Conservation (phyloP, 2,113 vertebrate species). For the Megalops atlanticus region DNA sequence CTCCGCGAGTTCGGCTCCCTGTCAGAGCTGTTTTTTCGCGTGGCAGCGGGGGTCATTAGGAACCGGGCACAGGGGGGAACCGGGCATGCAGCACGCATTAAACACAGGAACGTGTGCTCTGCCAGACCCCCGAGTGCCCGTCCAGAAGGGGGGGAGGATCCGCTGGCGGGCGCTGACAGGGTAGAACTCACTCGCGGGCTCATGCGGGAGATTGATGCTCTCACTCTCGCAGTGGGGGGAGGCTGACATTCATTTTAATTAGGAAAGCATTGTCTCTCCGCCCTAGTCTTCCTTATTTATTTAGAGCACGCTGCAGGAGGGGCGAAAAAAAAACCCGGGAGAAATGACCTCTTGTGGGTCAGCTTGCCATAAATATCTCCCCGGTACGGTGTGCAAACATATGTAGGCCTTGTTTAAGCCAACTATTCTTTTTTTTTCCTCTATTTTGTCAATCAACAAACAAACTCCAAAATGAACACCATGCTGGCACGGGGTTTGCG, state of each 20-base stretch:
- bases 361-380: slow-evolving; percentile 53
- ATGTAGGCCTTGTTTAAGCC: not conserved
- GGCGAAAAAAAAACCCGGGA: slow-evolving; percentile 41
- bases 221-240: slow-evolving; percentile 57
- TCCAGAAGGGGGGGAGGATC: slow-evolving; percentile 55
- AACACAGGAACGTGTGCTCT: slow-evolving; percentile 48
- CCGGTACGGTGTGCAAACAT: slow-evolving; percentile 39
- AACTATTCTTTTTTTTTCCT: not conserved
- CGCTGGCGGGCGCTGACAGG: slow-evolving; percentile 58
- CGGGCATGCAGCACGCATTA: slow-evolving; percentile 52
- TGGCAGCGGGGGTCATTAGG: slow-evolving; percentile 18
- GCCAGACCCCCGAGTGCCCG: slow-evolving; percentile 39
- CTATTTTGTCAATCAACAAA: not conserved
- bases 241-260: slow-evolving; percentile 79
- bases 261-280: slow-evolving; percentile 61
- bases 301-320: slow-evolving; percentile 33
- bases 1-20: not conserved
- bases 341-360: slow-evolving; percentile 52
- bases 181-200: slow-evolving; percentile 65
- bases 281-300: slow-evolving; percentile 42
- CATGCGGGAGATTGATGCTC: slow-evolving; percentile 67
- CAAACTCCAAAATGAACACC: not conserved
- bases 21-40: slow-evolving; percentile 4
- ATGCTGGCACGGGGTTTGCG: not conserved
- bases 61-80: slow-evolving; percentile 39